phyloP scores from a whole-genome alignment of 2,888 invertebrate species.

The Euplagia quadripunctaria region DNA sequence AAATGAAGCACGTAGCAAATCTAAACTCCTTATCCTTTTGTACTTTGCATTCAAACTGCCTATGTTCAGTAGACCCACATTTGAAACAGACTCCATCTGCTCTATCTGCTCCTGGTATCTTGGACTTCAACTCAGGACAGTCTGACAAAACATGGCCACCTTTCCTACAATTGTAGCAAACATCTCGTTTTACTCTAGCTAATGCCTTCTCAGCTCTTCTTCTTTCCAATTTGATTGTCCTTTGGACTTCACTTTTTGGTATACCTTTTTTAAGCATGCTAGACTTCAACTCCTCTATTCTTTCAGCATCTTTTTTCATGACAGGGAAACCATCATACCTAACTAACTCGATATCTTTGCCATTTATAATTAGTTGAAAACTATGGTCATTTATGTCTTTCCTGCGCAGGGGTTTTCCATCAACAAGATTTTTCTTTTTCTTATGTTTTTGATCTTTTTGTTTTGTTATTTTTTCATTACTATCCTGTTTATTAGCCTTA shows the following conservation, averaged over 20 bases:
- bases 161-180: constrained; percentile 93
- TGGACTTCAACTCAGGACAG: constrained; percentile 90
- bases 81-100: constrained; percentile 93
- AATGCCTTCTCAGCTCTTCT: constrained; percentile 91
- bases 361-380: constrained; percentile 88
- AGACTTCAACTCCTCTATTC: constrained; percentile 88
- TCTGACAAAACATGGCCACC: constrained; percentile 93
- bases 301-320: constrained; percentile 90
- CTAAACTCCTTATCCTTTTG: constrained; percentile 90
- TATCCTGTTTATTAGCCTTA: constrained; percentile 5
- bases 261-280: constrained; percentile 90
- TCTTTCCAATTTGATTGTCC: constrained; percentile 90
- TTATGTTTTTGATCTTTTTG: constrained; percentile 49
- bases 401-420: constrained; percentile 73
- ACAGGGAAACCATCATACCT: constrained; percentile 91
- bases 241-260: constrained; percentile 89
- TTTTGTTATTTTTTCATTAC: constrained; percentile 10
- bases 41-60: constrained; percentile 91
- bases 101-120: constrained; percentile 79
- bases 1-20: constrained; percentile 96
- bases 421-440: constrained; percentile 58
- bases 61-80: constrained; percentile 96
- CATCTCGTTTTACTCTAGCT: constrained; percentile 89
- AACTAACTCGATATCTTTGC: constrained; percentile 88
- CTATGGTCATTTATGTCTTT: constrained; percentile 80